Conservation (phyloP, 1,140 invertebrate species). For the Drosophila tani region DNA sequence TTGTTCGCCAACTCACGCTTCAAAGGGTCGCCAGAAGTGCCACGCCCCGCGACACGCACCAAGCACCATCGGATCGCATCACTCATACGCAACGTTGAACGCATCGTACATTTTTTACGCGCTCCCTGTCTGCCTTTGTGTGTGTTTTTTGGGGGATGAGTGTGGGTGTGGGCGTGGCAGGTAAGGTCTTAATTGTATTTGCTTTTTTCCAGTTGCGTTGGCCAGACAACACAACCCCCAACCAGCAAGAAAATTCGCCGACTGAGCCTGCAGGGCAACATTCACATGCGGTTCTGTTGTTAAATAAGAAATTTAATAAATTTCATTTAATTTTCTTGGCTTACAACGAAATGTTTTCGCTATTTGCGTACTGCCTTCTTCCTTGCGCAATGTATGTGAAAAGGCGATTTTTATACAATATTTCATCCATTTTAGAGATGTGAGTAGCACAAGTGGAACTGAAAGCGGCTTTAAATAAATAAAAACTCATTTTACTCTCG, state of each 20-base stretch:
- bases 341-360: slow-evolving; percentile 11
- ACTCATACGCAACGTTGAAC: slow-evolving; percentile 64
- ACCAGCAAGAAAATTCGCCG: too few species aligned
- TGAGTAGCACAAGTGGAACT: neutral
- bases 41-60: neutral
- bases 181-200: slow-evolving; percentile 75
- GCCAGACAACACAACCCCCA: slow-evolving; percentile 41
- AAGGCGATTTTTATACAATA: neutral
- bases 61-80: slow-evolving; percentile 44
- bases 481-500: neutral
- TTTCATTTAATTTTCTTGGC: slow-evolving; percentile 39
- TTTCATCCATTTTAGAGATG: slow-evolving; percentile 3
- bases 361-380: neutral
- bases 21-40: slow-evolving; percentile 21
- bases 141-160: neutral
- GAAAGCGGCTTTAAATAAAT: slow-evolving; percentile 25
- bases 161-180: slow-evolving; percentile 45
- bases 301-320: slow-evolving; percentile 38
- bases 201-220: slow-evolving; percentile 51
- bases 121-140: slow-evolving; percentile 8
- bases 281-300: slow-evolving; percentile 16
- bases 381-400: neutral
- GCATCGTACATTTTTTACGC: slow-evolving; percentile 33
- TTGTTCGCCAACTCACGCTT: slow-evolving; percentile 10
- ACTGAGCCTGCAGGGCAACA: neutral